Evolutionary conservation across 2,797 vertebrate species (phyloP).

Genomic region (Gallinago solitaria): DNA sequence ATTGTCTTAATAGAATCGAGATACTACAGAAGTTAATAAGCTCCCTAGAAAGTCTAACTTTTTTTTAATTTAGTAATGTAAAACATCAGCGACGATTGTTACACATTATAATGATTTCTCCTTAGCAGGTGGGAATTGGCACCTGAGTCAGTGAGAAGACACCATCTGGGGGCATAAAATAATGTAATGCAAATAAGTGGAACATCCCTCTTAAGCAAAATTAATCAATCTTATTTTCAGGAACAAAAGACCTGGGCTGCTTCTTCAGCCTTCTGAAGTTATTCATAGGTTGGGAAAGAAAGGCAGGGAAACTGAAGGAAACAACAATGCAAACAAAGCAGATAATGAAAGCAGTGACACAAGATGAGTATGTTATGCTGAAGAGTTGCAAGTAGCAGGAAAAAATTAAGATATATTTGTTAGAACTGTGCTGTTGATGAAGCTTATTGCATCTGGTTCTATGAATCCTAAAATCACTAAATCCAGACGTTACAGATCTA

Average conservation of each 20-base stretch:
- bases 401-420: not conserved
- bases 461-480: conserved; percentile 21
- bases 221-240: conserved; percentile 13
- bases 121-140: not conserved
- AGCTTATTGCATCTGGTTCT: not conserved
- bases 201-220: conserved; percentile 11
- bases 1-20: conserved; percentile 4
- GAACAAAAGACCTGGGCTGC: conserved; percentile 15
- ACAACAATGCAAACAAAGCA: not conserved
- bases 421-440: conserved; percentile 2
- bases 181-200: not conserved
- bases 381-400: not conserved
- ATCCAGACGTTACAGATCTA: not conserved
- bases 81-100: not conserved
- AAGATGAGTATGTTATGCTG: not conserved
- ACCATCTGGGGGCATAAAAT: not conserved
- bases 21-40: not conserved
- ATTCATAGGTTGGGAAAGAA: conserved; percentile 10
- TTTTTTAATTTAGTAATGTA: not conserved
- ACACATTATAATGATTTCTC: not conserved
- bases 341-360: not conserved
- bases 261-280: conserved; percentile 39
- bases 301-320: not conserved
- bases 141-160: not conserved
- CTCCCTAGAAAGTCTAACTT: not conserved